Percentiles rank a stretch among this genome's conserved stretches.
These are phyloP conservation scores for Parus major DNA, from an alignment of 2,113 vertebrate species.

Conservation along the genomic window DNA sequence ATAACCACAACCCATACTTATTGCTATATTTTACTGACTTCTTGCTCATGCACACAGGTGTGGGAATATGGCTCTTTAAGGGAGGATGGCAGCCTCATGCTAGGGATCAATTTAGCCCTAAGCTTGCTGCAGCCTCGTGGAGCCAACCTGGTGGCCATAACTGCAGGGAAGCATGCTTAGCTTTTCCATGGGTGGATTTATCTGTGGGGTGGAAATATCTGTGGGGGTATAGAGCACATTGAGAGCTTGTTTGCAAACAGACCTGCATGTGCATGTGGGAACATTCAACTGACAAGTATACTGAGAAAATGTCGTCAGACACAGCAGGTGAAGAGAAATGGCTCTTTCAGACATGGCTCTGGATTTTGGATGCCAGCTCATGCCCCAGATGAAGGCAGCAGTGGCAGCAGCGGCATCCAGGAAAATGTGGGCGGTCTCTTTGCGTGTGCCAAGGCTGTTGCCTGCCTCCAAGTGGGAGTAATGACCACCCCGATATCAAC, in stretches of 20 bases:
- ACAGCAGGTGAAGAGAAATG: not conserved
- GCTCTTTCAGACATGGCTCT: not conserved
- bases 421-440: constrained; percentile 22
- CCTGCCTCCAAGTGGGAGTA: not conserved
- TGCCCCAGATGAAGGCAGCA: rapidly evolving
- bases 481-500: not conserved
- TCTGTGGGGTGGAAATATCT: not conserved
- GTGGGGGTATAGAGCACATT: not conserved
- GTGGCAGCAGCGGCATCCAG: not conserved
- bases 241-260: not conserved
- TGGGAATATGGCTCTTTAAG: rapidly evolving
- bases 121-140: not conserved
- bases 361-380: not conserved
- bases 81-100: rapidly evolving
- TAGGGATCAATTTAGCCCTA: not conserved
- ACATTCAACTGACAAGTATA: not conserved
- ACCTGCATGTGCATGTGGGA: rapidly evolving
- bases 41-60: not conserved
- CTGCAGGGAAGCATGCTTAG: rapidly evolving
- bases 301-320: not conserved
- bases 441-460: not conserved
- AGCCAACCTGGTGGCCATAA: rapidly evolving
- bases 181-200: not conserved
- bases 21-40: not conserved
- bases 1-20: rapidly evolving